These are phyloP conservation scores for Lepus europaeus DNA, from an alignment of 2,113 vertebrate species.

Conservation along the genomic window DNA sequence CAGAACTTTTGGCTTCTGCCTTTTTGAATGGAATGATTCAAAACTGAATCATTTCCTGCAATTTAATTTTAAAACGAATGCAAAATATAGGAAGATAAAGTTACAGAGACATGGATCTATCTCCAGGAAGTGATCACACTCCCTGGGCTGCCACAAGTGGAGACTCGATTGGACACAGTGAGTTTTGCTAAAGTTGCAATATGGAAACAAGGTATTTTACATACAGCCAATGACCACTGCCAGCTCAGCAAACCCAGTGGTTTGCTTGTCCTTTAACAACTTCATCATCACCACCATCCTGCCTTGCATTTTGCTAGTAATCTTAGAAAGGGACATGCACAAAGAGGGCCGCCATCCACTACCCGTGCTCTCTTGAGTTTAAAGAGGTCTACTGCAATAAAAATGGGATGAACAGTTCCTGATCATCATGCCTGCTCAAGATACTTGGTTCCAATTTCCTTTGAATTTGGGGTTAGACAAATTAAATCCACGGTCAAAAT, in stretches of 20 bases:
- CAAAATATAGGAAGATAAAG: conserved; percentile 84
- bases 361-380: not conserved
- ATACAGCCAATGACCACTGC: conserved; percentile 72
- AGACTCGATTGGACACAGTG: conserved; percentile 77
- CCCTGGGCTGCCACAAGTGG: conserved; percentile 70
- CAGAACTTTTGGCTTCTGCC: conserved; percentile 81
- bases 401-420: not conserved
- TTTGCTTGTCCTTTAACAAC: not conserved
- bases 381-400: not conserved
- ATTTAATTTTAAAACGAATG: conserved; percentile 86
- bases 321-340: not conserved
- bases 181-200: conserved; percentile 70
- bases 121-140: conserved; percentile 79
- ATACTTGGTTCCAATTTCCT: not conserved
- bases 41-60: conserved; percentile 87
- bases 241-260: conserved; percentile 23
- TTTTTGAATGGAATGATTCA: conserved; percentile 84
- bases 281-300: not conserved
- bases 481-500: not conserved
- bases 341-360: not conserved
- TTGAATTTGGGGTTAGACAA: no score
- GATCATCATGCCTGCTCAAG: not conserved
- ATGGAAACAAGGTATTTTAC: conserved; percentile 76
- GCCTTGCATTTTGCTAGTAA: conserved; percentile 22
- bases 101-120: conserved; percentile 79